These are phyloP conservation scores for Zele albiditarsus DNA, from an alignment of 2,888 invertebrate genomes.

Conservation along the genomic window DNA sequence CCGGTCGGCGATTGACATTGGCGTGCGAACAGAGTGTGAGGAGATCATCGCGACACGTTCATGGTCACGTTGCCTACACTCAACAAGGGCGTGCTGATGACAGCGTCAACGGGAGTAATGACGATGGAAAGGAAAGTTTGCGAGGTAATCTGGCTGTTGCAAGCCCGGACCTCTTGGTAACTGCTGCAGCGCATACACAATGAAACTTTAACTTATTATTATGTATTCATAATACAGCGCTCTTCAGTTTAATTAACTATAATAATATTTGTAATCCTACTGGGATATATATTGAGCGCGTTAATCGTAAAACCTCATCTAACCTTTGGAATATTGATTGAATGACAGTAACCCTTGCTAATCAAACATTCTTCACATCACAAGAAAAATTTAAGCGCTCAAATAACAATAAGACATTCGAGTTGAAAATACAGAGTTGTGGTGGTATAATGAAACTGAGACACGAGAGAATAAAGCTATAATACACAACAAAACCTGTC, in stretches of 20 bases:
- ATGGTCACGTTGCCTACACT: conserved; percentile 32
- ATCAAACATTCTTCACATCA: no score
- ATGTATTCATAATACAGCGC: not conserved
- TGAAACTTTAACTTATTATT: conserved; percentile 19
- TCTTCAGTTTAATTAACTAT: not conserved
- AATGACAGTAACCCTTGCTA: no score
- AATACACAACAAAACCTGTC: no score
- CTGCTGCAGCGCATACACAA: conserved; percentile 21
- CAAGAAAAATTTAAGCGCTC: no score
- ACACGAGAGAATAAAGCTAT: no score
- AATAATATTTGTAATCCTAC: no score
- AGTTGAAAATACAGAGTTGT: no score
- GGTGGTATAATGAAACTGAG: no score
- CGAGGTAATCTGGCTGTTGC: conserved; percentile 39
- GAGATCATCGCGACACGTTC: conserved; percentile 39
- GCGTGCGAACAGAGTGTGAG: conserved; percentile 25
- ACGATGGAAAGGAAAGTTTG: conserved; percentile 35
- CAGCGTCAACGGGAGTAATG: conserved; percentile 64
- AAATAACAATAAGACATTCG: no score
- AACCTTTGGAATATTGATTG: no score
- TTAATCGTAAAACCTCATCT: no score
- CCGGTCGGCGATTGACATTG: conserved; percentile 71
- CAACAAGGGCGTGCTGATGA: conserved; percentile 42
- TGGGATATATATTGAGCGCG: no score
- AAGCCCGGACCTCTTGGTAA: conserved; percentile 40